phyloP scores from a whole-genome alignment of 2,113 vertebrate genomes.

The Globicephala melas region DNA sequence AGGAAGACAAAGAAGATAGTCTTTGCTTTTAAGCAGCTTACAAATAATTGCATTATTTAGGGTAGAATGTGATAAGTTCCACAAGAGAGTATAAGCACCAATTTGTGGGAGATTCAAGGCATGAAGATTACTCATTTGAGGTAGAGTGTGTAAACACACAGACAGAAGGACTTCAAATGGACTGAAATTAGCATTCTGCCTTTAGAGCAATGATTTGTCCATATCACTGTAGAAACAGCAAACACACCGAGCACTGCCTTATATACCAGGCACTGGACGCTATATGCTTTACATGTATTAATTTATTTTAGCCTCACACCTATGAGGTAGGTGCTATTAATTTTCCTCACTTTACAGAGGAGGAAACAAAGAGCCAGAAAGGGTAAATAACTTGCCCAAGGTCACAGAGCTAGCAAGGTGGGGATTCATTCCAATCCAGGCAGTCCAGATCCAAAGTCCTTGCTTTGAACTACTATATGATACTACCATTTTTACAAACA shows the following conservation, averaged over 20 bases:
- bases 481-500: background rate
- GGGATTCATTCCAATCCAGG: background rate
- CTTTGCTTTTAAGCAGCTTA: conserved; percentile 25
- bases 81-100: background rate
- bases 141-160: background rate
- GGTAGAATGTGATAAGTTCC: background rate
- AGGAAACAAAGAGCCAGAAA: background rate
- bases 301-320: background rate
- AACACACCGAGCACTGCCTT: background rate
- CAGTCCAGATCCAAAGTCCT: background rate
- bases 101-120: background rate
- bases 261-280: background rate
- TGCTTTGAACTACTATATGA: background rate
- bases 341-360: background rate
- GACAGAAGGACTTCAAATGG: background rate
- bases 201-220: background rate
- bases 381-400: background rate
- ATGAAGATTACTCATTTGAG: background rate
- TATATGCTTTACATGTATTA: background rate
- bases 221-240: background rate
- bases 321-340: background rate
- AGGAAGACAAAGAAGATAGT: conserved; percentile 9
- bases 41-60: conserved; percentile 10
- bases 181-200: background rate
- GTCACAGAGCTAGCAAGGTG: background rate